These are phyloP conservation scores for Cancer borealis DNA, from an alignment of 2,888 invertebrate species.

Conservation along the genomic window DNA sequence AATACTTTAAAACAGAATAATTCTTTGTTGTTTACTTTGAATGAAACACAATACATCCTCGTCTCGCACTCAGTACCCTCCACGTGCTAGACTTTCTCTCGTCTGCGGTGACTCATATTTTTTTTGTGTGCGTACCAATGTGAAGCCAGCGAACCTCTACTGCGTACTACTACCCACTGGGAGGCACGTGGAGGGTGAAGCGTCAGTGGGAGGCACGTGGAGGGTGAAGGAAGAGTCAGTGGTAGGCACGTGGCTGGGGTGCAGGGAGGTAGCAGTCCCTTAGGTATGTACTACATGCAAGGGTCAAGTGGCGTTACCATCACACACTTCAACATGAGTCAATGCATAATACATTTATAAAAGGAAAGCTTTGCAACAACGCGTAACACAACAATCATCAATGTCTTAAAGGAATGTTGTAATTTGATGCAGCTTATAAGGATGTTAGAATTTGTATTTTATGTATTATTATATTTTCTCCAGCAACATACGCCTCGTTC, in stretches of 20 bases:
- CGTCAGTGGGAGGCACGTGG: neutral
- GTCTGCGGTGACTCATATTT: neutral
- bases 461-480: neutral
- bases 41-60: neutral
- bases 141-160: neutral
- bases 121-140: neutral
- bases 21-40: neutral
- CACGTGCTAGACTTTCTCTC: neutral
- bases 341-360: too few relatives aligned
- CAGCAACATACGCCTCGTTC: neutral
- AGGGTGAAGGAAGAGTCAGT: neutral
- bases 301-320: too few relatives aligned
- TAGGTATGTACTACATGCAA: too few relatives aligned
- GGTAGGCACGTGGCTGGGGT: neutral
- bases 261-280: too few relatives aligned
- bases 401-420: too few relatives aligned
- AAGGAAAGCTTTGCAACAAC: too few relatives aligned
- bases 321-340: too few relatives aligned
- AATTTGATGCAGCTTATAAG: too few relatives aligned
- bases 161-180: neutral
- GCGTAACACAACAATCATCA: too few relatives aligned
- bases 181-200: neutral
- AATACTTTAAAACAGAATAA: neutral
- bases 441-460: too few relatives aligned
- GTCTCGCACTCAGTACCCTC: neutral